Conservation (phyloP, 2,113 vertebrate genomes). For the Larimichthys crocea region DNA sequence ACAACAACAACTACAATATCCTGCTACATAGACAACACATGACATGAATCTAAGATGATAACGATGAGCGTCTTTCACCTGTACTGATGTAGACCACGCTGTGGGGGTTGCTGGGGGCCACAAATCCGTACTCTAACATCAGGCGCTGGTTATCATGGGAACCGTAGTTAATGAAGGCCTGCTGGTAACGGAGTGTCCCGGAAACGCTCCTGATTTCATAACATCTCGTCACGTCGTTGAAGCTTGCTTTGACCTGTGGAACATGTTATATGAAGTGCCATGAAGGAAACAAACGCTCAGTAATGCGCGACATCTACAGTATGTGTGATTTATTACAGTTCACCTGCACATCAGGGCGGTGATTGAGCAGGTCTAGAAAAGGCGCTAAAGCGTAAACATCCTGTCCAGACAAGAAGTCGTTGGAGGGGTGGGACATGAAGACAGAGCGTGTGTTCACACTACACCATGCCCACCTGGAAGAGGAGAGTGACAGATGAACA, state of each 20-base stretch:
- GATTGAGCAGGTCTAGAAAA: constrained; percentile 94
- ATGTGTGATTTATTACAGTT: constrained; percentile 14
- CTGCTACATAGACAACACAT: neutral
- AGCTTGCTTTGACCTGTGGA: constrained; percentile 89
- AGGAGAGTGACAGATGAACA: neutral
- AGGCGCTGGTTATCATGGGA: constrained; percentile 93
- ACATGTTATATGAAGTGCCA: no score
- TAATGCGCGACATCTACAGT: neutral
- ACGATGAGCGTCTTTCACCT: constrained; percentile 78
- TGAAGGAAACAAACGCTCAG: neutral
- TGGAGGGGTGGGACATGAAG: constrained; percentile 86
- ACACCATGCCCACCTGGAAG: constrained; percentile 93
- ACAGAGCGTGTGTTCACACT: constrained; percentile 94
- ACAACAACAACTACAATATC: neutral
- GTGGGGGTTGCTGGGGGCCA: constrained; percentile 88
- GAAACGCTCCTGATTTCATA: constrained; percentile 89
- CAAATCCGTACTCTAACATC: constrained; percentile 94
- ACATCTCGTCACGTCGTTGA: constrained; percentile 84
- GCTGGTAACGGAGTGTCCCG: constrained; percentile 76
- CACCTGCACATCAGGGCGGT: constrained; percentile 91
- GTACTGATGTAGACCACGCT: constrained; percentile 87
- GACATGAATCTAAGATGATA: neutral
- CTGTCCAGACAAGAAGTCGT: constrained; percentile 83
- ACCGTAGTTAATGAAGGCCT: constrained; percentile 95
- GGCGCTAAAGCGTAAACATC: constrained; percentile 92